Conservation (phyloP, 2,888 invertebrate genomes). For the Platynereis dumerilii region DNA sequence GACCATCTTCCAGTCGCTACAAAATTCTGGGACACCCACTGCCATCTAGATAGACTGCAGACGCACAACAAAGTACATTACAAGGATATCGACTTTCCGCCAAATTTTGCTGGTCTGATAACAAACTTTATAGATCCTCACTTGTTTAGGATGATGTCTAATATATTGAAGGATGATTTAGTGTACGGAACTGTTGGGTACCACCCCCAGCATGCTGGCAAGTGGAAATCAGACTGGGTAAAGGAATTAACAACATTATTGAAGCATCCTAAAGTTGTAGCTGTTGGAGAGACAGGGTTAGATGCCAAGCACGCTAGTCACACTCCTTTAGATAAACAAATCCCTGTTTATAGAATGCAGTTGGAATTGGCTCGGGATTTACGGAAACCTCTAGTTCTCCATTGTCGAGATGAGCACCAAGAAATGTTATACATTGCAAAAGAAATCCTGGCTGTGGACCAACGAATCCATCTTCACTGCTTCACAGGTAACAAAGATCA, state of each 20-base stretch:
- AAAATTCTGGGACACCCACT: constrained; percentile 5
- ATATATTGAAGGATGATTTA: background rate
- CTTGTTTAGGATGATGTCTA: background rate
- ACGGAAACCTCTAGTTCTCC: constrained; percentile 1
- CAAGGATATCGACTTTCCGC: background rate
- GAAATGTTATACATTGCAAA: constrained; percentile 1
- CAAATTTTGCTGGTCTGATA: constrained; percentile 2
- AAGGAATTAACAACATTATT: background rate
- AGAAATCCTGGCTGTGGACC: constrained; percentile 34
- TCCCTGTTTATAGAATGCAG: background rate
- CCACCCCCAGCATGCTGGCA: background rate
- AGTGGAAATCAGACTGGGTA: background rate
- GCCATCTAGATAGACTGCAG: background rate
- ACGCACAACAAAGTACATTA: background rate
- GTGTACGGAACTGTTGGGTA: background rate
- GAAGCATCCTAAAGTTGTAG: background rate
- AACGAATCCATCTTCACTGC: constrained; percentile 58
- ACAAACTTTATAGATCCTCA: constrained; percentile 7
- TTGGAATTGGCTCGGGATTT: background rate
- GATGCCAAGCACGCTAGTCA: constrained; percentile 3
- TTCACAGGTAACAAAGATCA: constrained; percentile 48
- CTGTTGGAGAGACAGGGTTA: constrained; percentile 2
- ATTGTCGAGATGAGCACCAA: constrained; percentile 3
- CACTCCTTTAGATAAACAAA: background rate
- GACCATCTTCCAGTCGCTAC: background rate